Conservation (phyloP, 2,797 vertebrate species). For the Ciconia nigra region DNA sequence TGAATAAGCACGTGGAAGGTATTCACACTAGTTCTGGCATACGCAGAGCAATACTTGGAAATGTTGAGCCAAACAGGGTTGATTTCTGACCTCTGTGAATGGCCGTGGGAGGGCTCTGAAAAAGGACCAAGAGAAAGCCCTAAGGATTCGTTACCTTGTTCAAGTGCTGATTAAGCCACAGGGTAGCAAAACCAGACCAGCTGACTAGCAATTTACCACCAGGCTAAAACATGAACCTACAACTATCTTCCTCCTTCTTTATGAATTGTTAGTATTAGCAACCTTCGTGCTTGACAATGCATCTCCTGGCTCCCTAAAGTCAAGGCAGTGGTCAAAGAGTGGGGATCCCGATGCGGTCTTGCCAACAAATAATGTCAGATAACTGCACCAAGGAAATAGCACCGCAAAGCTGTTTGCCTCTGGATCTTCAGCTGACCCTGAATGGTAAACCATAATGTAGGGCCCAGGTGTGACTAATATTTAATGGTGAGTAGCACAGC, state of each 20-base stretch:
- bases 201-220: not conserved
- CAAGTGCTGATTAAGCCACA: not conserved
- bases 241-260: not conserved
- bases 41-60: not conserved
- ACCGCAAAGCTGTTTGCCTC: not conserved
- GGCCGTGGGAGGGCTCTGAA: not conserved
- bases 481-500: not conserved
- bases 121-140: not conserved
- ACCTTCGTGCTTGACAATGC: not conserved
- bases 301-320: not conserved
- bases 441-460: not conserved
- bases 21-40: not conserved
- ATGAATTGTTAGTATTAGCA: not conserved
- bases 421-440: not conserved
- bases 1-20: not conserved
- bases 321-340: not conserved
- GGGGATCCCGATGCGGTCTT: rapidly evolving
- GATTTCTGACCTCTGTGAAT: not conserved
- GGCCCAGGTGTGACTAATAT: not conserved
- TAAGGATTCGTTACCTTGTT: not conserved
- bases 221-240: not conserved
- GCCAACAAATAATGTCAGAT: not conserved
- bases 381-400: not conserved
- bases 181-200: not conserved
- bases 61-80: not conserved